A percentile compares a stretch with the other conserved stretches of the same genome.
Evolutionary conservation across 2,888 invertebrate genomes (phyloP).

Genomic region (Diarsia mendica): DNA sequence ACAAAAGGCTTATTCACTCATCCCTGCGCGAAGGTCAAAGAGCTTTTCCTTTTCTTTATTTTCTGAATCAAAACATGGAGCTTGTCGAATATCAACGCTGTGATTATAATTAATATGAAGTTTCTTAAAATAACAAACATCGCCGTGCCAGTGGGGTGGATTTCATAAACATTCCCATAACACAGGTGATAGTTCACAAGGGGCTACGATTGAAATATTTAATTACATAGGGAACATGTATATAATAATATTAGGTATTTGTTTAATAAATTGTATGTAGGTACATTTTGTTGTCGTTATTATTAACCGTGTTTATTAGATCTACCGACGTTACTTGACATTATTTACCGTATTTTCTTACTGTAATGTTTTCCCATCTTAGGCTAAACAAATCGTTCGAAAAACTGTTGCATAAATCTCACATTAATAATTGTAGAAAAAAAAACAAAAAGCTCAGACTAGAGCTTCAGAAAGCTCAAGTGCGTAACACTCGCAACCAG

Average conservation of each 20-base stretch:
- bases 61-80: not conserved
- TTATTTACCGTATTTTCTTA: not conserved
- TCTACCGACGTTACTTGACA: not conserved
- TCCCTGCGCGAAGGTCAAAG: not conserved
- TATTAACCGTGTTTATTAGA: not conserved
- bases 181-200: conserved; percentile 36
- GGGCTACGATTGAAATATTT: conserved; percentile 5
- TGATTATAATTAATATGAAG: not conserved
- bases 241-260: not conserved
- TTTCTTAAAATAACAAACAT: conserved; percentile 9
- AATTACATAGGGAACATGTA: conserved; percentile 10
- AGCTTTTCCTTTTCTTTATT: not conserved
- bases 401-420: not conserved
- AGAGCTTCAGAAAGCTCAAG: not conserved
- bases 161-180: conserved; percentile 42
- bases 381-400: not conserved
- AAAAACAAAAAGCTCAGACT: too few relatives aligned
- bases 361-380: too few relatives aligned
- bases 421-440: too few relatives aligned
- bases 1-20: not conserved
- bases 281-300: not conserved
- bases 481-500: not conserved
- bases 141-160: conserved; percentile 13
- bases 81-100: not conserved
- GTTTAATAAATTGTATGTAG: too few relatives aligned